A percentile compares a stretch with the other conserved stretches of the same genome.
Evolutionary conservation across 1,140 invertebrate species (phyloP).

Genomic region (Diorhabda carinulata): DNA sequence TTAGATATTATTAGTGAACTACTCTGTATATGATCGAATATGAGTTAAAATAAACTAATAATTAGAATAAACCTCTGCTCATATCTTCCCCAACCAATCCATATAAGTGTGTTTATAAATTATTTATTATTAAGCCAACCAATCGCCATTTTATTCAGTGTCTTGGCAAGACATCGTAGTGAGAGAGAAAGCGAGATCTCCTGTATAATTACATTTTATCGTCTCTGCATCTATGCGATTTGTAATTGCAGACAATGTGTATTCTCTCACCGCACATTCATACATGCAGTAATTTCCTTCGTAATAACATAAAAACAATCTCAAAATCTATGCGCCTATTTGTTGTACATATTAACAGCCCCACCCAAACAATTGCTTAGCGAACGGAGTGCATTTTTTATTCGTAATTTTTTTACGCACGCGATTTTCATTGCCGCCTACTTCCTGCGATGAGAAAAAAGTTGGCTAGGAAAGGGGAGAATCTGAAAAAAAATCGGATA

Average conservation of each 20-base stretch:
- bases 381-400: conserved; percentile 24
- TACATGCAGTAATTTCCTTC: conserved; percentile 13
- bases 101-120: conserved; percentile 9
- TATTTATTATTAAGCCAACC: conserved; percentile 13
- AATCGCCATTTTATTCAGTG: conserved; percentile 17
- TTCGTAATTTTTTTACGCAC: conserved; percentile 28
- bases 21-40: too few species aligned
- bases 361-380: conserved; percentile 21
- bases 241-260: conserved; percentile 18
- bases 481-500: conserved; percentile 17
- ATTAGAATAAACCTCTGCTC: too few species aligned
- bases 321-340: conserved; percentile 23
- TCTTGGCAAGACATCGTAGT: conserved; percentile 8
- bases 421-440: conserved; percentile 24
- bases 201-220: conserved; percentile 20
- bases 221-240: conserved; percentile 10
- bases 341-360: conserved; percentile 19
- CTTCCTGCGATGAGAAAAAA: conserved; percentile 23
- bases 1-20: too few species aligned
- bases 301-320: conserved; percentile 15
- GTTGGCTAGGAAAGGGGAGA: conserved; percentile 13
- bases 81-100: too few species aligned
- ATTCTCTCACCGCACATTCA: conserved; percentile 18
- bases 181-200: conserved; percentile 1
- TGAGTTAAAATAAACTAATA: too few species aligned